Base-by-base conservation (phyloP, 2,888 invertebrate genomes). In the Octonoba sinensis region DNA sequence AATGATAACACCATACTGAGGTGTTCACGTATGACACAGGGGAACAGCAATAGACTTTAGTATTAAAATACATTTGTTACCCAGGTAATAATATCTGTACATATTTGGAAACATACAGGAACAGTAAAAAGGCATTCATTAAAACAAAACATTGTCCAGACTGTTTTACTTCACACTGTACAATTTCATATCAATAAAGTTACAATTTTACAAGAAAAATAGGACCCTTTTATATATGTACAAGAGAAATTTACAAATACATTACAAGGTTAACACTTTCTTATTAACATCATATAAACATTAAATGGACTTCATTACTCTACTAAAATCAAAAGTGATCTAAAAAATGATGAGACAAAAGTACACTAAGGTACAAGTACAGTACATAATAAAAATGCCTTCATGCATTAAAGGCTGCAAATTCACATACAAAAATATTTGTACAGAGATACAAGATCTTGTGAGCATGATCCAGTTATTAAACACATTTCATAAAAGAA, bases 371-470 rank as follows among this genome's bases (percentile, higher is more conserved):
- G 44, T 69, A 74, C 73, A 74, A 69, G 73, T 57, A 81, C 62
- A 64, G 62, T 73, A 74, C 74, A 82, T 65, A 75, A 82, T 76
- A 82, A 76, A 82, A 76, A 82, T 54, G 82, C 76, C 75, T 82
- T 51, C 74, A 82, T 82, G 72, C 73, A 73, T 74, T 74, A 67
- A 74, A 72, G 82, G 82, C 82, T 70, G 74, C 82, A 82, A 75
- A 82, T 76, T 75, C 82, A 82, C 82, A 82, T 82, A 82, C 82
- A 82, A 82, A 82, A 82, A 82, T 82, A 82, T 82, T 82, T 76
- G 74, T 82, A 82, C 82, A 82, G 82, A 82, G 76, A 82, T 82
- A 81, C 72, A 81, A 81, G 67, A 81, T 75, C 74, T 76, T 82
- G 82, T 82, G 82, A 82, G 82, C 82, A 82, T 82, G 81, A 72